These are phyloP conservation scores for Sinotaia quadrata DNA, from an alignment of 2,888 invertebrate species.

Conservation along the genomic window DNA sequence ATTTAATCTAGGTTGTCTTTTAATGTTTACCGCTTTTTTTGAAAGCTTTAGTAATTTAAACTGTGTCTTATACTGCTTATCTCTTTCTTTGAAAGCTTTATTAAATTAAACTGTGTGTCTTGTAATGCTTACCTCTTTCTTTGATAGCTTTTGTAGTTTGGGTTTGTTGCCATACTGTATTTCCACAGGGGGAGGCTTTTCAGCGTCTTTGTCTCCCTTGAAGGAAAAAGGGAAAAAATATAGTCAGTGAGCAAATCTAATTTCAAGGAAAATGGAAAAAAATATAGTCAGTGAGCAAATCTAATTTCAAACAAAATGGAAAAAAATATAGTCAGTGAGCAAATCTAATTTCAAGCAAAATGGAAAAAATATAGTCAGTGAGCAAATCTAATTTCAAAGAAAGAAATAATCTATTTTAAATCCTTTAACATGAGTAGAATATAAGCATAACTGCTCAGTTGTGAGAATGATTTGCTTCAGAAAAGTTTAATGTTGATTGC, in stretches of 20 bases:
- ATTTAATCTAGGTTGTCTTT: no score
- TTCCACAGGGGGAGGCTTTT: slow-evolving; percentile 69
- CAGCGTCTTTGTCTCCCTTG: slow-evolving; percentile 69
- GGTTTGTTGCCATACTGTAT: slow-evolving; percentile 66
- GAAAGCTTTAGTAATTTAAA: neutral
- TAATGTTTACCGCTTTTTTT: neutral
- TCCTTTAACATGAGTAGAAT: no score
- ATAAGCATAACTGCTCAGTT: no score
- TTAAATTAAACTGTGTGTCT: no score
- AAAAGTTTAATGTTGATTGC: no score
- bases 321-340: neutral
- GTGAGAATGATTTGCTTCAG: no score
- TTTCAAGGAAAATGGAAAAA: neutral
- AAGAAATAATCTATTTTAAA: no score
- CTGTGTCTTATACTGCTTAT: neutral
- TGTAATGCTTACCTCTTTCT: slow-evolving; percentile 71
- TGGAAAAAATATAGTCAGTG: neutral
- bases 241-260: neutral
- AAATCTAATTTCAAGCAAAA: neutral
- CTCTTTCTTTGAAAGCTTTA: neutral
- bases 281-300: neutral
- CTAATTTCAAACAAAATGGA: neutral
- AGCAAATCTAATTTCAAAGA: neutral
- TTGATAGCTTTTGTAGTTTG: slow-evolving; percentile 64
- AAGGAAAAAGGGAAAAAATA: neutral